Percentiles rank a stretch among this genome's conserved stretches.
Evolutionary conservation across 2,888 invertebrate genomes (phyloP).

Genomic region (Agrochola circellaris): DNA sequence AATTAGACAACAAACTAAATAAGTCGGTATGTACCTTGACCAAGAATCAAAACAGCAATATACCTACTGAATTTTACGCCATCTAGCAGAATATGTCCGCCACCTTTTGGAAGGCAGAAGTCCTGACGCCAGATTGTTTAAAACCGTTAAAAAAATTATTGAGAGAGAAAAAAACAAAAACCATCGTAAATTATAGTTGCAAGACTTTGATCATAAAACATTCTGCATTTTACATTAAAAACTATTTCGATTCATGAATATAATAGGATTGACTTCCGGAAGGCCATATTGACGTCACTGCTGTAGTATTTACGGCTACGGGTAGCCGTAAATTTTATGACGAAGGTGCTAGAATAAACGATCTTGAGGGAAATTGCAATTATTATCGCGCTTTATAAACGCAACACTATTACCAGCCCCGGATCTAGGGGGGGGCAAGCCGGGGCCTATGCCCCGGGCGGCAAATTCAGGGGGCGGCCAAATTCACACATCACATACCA

Average conservation of each 20-base stretch:
- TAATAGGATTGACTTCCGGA: conserved; percentile 31
- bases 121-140: neutral
- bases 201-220: conserved; percentile 20
- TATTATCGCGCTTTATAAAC: conserved; percentile 2
- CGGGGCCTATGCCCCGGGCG: too few relatives aligned
- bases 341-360: conserved; percentile 8
- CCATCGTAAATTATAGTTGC: neutral
- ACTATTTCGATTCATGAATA: conserved; percentile 30
- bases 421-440: too few relatives aligned
- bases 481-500: too few relatives aligned
- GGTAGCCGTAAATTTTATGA: neutral
- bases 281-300: conserved; percentile 36
- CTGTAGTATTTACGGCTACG: conserved; percentile 14
- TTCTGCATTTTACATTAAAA: conserved; percentile 22
- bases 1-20: neutral
- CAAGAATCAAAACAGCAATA: neutral
- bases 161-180: neutral
- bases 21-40: too few relatives aligned
- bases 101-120: conserved; percentile 1
- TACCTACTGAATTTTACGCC: neutral
- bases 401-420: too few relatives aligned
- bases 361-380: conserved; percentile 14
- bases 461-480: too few relatives aligned
- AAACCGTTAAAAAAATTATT: neutral
- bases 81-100: neutral